Evolutionary conservation across 2,113 vertebrate species (phyloP).

Genomic region (Hoplias malabaricus): DNA sequence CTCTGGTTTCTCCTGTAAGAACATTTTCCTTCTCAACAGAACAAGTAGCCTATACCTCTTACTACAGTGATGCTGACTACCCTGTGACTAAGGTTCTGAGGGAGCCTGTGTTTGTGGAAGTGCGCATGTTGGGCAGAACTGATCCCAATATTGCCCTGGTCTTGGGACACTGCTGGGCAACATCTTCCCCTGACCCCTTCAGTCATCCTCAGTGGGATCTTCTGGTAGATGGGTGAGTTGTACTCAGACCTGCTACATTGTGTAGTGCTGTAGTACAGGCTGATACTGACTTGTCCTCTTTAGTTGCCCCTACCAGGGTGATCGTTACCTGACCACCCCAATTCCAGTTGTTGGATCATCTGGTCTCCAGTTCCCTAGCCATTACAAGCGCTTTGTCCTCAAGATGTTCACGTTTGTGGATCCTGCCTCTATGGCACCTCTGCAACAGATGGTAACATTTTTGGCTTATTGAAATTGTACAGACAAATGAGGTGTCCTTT

Average conservation of each 20-base stretch:
- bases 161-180: slow-evolving; percentile 71
- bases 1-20: background rate
- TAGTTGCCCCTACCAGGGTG: slow-evolving; percentile 37
- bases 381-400: slow-evolving; percentile 16
- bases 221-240: slow-evolving; percentile 38
- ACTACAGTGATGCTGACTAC: slow-evolving; percentile 62
- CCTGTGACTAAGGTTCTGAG: slow-evolving; percentile 65
- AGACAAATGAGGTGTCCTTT: too few relatives aligned
- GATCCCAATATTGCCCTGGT: slow-evolving; percentile 66
- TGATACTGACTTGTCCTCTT: background rate
- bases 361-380: background rate
- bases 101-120: slow-evolving; percentile 63
- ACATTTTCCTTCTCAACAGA: slow-evolving; percentile 46
- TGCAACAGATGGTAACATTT: slow-evolving; percentile 12
- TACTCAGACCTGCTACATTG: background rate
- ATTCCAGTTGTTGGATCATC: background rate
- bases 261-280: background rate
- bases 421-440: background rate
- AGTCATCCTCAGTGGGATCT: slow-evolving; percentile 70
- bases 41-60: slow-evolving; percentile 60
- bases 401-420: slow-evolving; percentile 40
- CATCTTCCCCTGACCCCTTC: slow-evolving; percentile 45
- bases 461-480: background rate
- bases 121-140: slow-evolving; percentile 58
- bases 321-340: background rate